phyloP scores from a whole-genome alignment of 2,113 vertebrate genomes.

The Nycticorax nycticorax region DNA sequence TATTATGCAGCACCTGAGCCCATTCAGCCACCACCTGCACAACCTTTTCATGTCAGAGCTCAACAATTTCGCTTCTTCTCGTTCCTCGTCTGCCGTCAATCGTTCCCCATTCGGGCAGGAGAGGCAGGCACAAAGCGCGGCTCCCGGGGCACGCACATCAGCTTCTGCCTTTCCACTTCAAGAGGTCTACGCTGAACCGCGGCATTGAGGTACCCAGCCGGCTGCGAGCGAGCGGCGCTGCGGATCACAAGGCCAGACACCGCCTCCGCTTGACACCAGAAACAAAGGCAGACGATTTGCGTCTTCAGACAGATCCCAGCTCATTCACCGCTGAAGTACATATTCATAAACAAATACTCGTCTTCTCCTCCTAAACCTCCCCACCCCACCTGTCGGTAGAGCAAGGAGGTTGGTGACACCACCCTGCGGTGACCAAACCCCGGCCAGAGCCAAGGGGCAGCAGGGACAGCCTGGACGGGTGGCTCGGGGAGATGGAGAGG shows the following conservation, averaged over 20 bases:
- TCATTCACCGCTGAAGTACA: background rate
- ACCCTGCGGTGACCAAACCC: rapidly evolving
- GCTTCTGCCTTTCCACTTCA: background rate
- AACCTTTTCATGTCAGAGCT: slow-evolving; percentile 45
- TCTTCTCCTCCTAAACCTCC: background rate
- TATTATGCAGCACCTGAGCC: slow-evolving; percentile 60
- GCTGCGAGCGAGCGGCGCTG: background rate
- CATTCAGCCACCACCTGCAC: slow-evolving; percentile 66
- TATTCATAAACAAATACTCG: background rate
- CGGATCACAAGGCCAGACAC: background rate
- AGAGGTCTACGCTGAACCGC: background rate
- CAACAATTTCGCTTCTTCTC: background rate
- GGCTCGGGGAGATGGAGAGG: background rate
- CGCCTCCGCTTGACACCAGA: background rate
- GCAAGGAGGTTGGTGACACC: background rate
- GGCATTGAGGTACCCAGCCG: background rate
- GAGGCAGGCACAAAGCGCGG: background rate
- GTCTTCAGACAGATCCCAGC: background rate
- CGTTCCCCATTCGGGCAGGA: background rate
- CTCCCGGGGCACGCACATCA: background rate
- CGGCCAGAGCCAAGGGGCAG: background rate
- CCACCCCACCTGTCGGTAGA: background rate
- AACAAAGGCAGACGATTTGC: background rate
- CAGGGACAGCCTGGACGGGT: rapidly evolving
- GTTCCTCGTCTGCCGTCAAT: background rate